phyloP scores from a whole-genome alignment of 2,797 vertebrate genomes.

The Australoheros facetus region DNA sequence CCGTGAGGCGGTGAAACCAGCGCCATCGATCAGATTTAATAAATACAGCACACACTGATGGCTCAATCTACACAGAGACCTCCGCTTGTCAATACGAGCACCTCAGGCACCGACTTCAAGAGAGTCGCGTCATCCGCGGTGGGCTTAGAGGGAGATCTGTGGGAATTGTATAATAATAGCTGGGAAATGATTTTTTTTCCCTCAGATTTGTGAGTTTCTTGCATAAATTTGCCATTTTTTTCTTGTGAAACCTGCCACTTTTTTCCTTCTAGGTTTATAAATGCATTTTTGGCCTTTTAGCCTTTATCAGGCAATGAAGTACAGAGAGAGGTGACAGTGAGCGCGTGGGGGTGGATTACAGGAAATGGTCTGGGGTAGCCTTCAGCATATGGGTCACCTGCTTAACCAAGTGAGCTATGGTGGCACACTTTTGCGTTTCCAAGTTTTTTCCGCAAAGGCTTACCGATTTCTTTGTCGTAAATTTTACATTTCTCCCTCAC shows the following conservation, averaged over 20 bases:
- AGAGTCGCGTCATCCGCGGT: neutral
- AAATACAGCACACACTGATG: neutral
- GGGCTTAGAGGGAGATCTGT: neutral
- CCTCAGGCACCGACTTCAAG: neutral
- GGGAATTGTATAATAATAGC: neutral
- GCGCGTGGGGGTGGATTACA: neutral
- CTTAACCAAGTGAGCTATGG: neutral
- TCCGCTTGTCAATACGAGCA: neutral
- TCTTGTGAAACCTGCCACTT: neutral
- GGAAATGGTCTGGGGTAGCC: too few species aligned
- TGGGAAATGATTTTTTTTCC: neutral
- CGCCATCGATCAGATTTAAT: neutral
- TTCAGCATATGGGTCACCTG: neutral
- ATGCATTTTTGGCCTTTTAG: neutral
- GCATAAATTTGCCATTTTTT: neutral
- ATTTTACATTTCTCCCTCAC: neutral
- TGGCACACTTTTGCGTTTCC: neutral
- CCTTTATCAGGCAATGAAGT: neutral
- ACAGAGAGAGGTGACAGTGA: neutral
- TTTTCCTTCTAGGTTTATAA: neutral
- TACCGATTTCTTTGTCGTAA: neutral
- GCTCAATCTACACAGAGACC: neutral
- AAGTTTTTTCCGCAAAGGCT: neutral
- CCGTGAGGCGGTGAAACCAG: conserved; percentile 18
- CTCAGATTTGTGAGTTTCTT: neutral